A percentile compares a stretch with the other conserved stretches of the same genome.
Conservation (phyloP, 2,888 invertebrate genomes). For the Scelioninae gen. 1 region DNA sequence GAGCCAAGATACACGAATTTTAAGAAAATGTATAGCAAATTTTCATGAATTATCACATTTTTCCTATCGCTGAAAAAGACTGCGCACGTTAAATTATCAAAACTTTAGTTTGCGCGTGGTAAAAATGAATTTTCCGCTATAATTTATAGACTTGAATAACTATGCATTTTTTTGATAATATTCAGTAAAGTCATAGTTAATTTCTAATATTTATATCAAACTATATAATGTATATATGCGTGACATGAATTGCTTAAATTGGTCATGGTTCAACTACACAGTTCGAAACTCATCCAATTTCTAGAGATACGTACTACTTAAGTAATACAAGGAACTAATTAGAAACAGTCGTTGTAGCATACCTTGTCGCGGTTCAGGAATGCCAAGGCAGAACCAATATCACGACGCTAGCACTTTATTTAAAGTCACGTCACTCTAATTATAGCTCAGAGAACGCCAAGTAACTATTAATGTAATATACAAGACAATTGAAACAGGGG, state of each 20-base stretch:
- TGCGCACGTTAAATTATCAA: too few relatives aligned
- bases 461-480: slow-evolving; percentile 26
- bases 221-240: slow-evolving; percentile 52
- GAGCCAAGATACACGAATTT: slow-evolving; percentile 63
- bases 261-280: slow-evolving; percentile 77
- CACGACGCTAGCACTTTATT: slow-evolving; percentile 48
- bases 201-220: slow-evolving; percentile 14
- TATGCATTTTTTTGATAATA: slow-evolving; percentile 3
- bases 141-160: neutral
- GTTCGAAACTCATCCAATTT: slow-evolving; percentile 79
- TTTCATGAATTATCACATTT: slow-evolving; percentile 66
- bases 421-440: slow-evolving; percentile 46
- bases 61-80: neutral
- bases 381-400: slow-evolving; percentile 54
- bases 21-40: slow-evolving; percentile 69
- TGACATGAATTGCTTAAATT: slow-evolving; percentile 73
- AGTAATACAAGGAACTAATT: slow-evolving; percentile 79
- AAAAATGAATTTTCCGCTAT: neutral
- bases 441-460: slow-evolving; percentile 25
- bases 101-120: neutral
- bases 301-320: slow-evolving; percentile 73
- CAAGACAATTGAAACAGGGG: slow-evolving; percentile 7
- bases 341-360: slow-evolving; percentile 76
- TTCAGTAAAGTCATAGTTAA: slow-evolving; percentile 21
- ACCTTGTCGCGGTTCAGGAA: slow-evolving; percentile 64